A percentile compares a stretch with the other conserved stretches of the same genome.
Evolutionary conservation across 2,113 vertebrate species (phyloP).

Genomic region (Notothenia rossii): DNA sequence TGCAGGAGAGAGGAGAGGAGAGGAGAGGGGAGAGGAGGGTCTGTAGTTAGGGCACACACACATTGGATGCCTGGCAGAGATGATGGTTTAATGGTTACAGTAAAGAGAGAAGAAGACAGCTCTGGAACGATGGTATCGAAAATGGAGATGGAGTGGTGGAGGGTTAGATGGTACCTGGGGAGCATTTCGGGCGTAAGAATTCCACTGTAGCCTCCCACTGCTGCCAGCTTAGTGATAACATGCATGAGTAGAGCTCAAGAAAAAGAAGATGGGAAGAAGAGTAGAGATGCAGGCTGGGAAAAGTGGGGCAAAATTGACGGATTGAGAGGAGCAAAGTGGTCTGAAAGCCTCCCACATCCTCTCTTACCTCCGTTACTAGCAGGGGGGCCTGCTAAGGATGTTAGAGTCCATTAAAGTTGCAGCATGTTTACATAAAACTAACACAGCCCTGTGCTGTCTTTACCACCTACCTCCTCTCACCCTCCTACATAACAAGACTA

Average conservation of each 20-base stretch:
- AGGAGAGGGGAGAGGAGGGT: slow-evolving; percentile 30
- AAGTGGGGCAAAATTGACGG: slow-evolving; percentile 65
- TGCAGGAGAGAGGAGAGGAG: slow-evolving; percentile 27
- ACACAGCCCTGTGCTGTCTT: slow-evolving; percentile 40
- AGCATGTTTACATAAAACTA: slow-evolving; percentile 73
- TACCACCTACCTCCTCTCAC: slow-evolving; percentile 36
- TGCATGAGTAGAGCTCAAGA: slow-evolving; percentile 72
- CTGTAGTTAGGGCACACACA: slow-evolving; percentile 43
- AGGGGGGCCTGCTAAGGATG: slow-evolving; percentile 52
- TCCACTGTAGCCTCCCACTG: slow-evolving; percentile 66
- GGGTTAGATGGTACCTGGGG: slow-evolving; percentile 56
- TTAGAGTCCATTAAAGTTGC: slow-evolving; percentile 74
- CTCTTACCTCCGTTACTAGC: slow-evolving; percentile 30
- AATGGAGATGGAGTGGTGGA: slow-evolving; percentile 63
- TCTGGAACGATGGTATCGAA: slow-evolving; percentile 57
- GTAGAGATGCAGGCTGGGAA: slow-evolving; percentile 54
- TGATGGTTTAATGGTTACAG: slow-evolving; percentile 63
- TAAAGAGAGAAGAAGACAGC: slow-evolving; percentile 60
- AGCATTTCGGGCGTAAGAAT: slow-evolving; percentile 59
- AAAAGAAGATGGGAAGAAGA: slow-evolving; percentile 69
- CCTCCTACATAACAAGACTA: slow-evolving; percentile 40
- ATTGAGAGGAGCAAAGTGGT: slow-evolving; percentile 73
- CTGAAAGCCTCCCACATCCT: slow-evolving; percentile 67
- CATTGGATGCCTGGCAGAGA: slow-evolving; percentile 41
- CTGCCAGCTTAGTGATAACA: slow-evolving; percentile 78